Conservation (phyloP, 2,888 invertebrate species). For the Leucoma salicis region DNA sequence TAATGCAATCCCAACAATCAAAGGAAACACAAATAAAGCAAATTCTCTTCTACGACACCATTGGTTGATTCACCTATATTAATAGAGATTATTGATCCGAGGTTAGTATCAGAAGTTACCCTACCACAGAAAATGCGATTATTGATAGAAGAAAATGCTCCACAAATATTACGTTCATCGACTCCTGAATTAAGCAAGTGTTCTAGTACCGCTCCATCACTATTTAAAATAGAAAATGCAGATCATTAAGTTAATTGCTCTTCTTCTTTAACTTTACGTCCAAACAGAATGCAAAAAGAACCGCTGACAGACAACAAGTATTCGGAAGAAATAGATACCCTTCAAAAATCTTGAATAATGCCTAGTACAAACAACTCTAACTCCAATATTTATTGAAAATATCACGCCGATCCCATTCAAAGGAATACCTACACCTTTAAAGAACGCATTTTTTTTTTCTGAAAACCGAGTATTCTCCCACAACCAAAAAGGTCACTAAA, state of each 20-base stretch:
- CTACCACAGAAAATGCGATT: slow-evolving; percentile 7
- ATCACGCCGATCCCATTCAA: slow-evolving; percentile 7
- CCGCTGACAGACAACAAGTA: slow-evolving; percentile 1
- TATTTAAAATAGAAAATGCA: slow-evolving; percentile 4
- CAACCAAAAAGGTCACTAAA: neutral
- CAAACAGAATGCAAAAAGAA: slow-evolving; percentile 1
- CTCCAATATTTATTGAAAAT: slow-evolving; percentile 7
- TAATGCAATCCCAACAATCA: slow-evolving; percentile 11
- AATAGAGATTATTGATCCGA: slow-evolving; percentile 1
- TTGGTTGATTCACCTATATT: slow-evolving; percentile 8
- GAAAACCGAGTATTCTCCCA: slow-evolving; percentile 6
- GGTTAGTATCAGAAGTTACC: slow-evolving; percentile 1
- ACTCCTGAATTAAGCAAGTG: slow-evolving; percentile 7
- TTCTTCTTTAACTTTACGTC: slow-evolving; percentile 5
- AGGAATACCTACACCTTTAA: slow-evolving; percentile 7
- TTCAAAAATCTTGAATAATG: slow-evolving; percentile 6
- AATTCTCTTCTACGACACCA: slow-evolving; percentile 1
- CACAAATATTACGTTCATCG: slow-evolving; percentile 3
- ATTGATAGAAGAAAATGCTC: slow-evolving; percentile 5
- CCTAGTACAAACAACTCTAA: slow-evolving; percentile 5
- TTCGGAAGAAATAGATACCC: slow-evolving; percentile 1
- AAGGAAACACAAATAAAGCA: slow-evolving; percentile 8
- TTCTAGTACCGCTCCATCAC: slow-evolving; percentile 6
- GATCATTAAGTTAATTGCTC: slow-evolving; percentile 8
- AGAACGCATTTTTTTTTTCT: slow-evolving; percentile 8